Evolutionary conservation across 2,797 vertebrate genomes (phyloP), one percentile per base, ranked within the genome.

Genomic region (Taenioides sp.): DNA sequence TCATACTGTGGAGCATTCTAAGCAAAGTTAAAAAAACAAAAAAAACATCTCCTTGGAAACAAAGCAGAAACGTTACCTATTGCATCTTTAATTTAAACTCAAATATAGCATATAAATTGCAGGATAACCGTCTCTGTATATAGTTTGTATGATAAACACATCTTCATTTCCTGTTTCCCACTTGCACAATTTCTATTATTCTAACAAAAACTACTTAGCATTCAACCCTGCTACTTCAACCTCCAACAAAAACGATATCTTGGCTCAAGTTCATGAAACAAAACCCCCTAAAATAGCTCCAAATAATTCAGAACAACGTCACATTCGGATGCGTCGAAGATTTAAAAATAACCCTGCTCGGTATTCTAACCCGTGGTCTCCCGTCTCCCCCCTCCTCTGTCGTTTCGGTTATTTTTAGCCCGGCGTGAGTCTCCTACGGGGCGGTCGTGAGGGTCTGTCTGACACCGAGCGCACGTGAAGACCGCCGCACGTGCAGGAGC

Each of bases 391-490:
- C 14, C 43, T 70, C 76, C 86, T 25, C 7, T 4, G 11, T 34
- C 7, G 75, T 71, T 65, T 1, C 65, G 10, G 43, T 77, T 93
- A 93, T 93, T 90, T 91, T 91, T 93, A 93, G 89, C 79, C 25
- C 70, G 34, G n/a, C 74, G 84, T 62, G 83, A 79, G 81, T 88
- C 75, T 80, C 77, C 79, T 70, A 69, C 72, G 52, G 82, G 63
- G 77, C 71, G 75, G 76, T 43, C 62, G 64, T 69, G 81, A 81
- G 80, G 7, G 61, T 55, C 82, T 69, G 84, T 89, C 89, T 91
- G 87, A 81, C 79, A 75, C 70, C 5, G 9, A 54, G 9, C 18
- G 31, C 91, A 91, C 89, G 89, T 91, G 91, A 84, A 4, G 80
- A 2, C 54, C 23, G 0, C 71, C 2, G 75, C 90, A 92, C 90